A percentile compares a stretch with the other conserved stretches of the same genome.
phyloP scores from a whole-genome alignment of 2,797 vertebrate genomes.

The Chiloscyllium punctatum region DNA sequence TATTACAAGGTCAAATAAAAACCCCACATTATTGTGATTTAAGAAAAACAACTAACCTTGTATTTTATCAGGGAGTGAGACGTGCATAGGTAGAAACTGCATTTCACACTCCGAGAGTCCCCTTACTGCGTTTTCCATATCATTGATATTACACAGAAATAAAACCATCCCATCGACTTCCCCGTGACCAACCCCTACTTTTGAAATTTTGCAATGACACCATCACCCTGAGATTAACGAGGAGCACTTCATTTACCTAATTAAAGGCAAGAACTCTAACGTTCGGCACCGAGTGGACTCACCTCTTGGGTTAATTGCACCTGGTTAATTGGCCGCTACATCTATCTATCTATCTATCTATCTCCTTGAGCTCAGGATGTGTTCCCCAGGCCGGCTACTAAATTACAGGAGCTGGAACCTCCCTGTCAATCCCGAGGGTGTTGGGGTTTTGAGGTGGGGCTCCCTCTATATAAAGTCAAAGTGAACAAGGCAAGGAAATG shows the following conservation, averaged over 20 bases:
- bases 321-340: background rate
- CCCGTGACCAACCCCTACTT: background rate
- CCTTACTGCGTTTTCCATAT: conserved; percentile 41
- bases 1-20: background rate
- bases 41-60: background rate
- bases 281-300: background rate
- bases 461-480: too few relatives aligned
- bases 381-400: background rate
- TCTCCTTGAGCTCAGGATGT: background rate
- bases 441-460: too few relatives aligned
- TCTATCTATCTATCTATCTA: background rate
- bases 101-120: conserved; percentile 42
- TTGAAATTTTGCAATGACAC: background rate
- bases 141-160: background rate
- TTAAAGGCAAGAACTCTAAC: background rate
- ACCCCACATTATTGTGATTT: too few relatives aligned
- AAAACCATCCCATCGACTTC: background rate
- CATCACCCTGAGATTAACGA: background rate
- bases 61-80: background rate
- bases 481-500: too few relatives aligned
- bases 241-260: background rate
- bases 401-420: background rate
- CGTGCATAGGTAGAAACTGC: conserved; percentile 43
- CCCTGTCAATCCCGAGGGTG: background rate
- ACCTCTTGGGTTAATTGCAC: background rate